These are phyloP conservation scores for Notarius quadriscutis DNA, from an alignment of 2,113 vertebrate genomes.

Conservation along the genomic window DNA sequence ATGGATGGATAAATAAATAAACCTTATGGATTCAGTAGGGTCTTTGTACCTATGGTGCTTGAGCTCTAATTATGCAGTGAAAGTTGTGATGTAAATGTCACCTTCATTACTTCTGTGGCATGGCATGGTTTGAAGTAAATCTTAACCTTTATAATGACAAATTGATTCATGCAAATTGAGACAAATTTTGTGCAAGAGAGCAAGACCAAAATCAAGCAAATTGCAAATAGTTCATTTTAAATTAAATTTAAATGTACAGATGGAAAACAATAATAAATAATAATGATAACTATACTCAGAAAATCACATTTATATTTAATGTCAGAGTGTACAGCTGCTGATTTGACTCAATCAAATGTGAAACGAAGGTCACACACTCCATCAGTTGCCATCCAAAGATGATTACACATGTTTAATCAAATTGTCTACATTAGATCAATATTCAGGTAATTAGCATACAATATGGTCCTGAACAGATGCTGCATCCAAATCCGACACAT, in stretches of 20 bases:
- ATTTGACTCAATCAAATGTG: background rate
- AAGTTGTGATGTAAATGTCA: background rate
- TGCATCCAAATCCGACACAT: background rate
- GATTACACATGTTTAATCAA: constrained; percentile 6
- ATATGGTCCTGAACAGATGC: constrained; percentile 8
- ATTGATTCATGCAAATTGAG: background rate
- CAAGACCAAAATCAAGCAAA: background rate
- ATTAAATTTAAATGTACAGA: background rate
- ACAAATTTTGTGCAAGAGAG: background rate
- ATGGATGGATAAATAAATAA: too few relatives aligned
- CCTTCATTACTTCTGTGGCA: too few relatives aligned
- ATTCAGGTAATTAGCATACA: constrained; percentile 10
- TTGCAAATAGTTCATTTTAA: background rate
- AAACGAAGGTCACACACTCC: background rate
- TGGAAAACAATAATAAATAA: background rate
- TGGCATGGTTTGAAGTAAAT: background rate
- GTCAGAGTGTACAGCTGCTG: background rate
- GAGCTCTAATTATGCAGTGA: too few relatives aligned
- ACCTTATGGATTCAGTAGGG: too few relatives aligned
- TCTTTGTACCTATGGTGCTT: too few relatives aligned
- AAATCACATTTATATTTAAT: background rate
- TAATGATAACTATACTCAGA: background rate
- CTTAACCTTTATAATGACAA: background rate
- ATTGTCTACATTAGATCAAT: background rate
- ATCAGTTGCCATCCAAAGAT: background rate